phyloP scores from a whole-genome alignment of 2,797 vertebrate species.

The Cossypha caffra region DNA sequence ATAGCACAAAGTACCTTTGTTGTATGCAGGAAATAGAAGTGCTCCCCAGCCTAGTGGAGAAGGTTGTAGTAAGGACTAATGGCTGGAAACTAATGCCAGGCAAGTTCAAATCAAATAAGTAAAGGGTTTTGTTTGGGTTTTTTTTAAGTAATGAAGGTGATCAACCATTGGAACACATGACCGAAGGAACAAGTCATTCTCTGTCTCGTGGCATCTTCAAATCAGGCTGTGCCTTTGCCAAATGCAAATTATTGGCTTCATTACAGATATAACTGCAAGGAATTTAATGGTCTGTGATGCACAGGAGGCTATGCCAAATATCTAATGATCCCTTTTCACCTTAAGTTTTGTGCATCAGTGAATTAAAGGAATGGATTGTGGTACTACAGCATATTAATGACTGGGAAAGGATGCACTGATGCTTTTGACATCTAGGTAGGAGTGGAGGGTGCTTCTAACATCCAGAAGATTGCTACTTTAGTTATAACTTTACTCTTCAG shows the following conservation, averaged over 20 bases:
- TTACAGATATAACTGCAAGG: neutral
- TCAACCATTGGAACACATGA: neutral
- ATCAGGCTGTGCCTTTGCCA: neutral
- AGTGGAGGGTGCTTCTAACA: neutral
- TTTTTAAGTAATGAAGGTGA: neutral
- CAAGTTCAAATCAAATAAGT: neutral
- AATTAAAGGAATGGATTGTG: neutral
- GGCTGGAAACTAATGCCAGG: neutral
- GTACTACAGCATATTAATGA: neutral
- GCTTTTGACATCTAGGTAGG: neutral
- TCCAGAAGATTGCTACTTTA: neutral
- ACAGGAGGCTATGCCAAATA: neutral
- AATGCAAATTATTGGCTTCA: neutral
- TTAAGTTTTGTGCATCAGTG: neutral
- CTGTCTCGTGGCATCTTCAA: neutral
- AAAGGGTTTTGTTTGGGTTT: neutral
- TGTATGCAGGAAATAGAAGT: neutral
- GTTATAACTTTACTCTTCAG: neutral
- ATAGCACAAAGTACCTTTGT: neutral
- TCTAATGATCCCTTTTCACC: neutral
- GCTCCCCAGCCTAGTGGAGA: neutral
- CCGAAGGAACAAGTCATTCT: neutral
- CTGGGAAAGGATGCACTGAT: neutral
- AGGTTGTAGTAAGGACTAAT: neutral
- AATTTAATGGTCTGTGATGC: constrained; percentile 8